Evolutionary conservation across 2,797 vertebrate species (phyloP).

Genomic region (Lithobates sylvaticus): DNA sequence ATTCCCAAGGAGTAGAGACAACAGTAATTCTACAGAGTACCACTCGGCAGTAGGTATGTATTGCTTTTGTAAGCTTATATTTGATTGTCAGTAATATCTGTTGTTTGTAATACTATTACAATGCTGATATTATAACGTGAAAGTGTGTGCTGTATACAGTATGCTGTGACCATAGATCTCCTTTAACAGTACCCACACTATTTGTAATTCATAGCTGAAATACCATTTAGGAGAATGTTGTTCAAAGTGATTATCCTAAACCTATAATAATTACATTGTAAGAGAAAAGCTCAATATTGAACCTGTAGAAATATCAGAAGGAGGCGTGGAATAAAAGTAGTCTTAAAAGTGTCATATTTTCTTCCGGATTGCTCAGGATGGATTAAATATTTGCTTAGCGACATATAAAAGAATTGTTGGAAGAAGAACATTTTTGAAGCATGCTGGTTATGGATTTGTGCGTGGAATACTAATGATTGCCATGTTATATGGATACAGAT

Average conservation of each 20-base stretch:
- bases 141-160: too few relatives aligned
- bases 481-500: background rate
- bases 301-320: background rate
- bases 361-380: background rate
- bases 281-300: background rate
- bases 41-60: constrained; percentile 91
- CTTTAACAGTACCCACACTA: too few relatives aligned
- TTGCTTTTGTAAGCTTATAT: background rate
- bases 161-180: too few relatives aligned
- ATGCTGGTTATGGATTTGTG: background rate
- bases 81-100: too few relatives aligned
- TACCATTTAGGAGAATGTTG: too few relatives aligned
- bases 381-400: background rate
- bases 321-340: background rate
- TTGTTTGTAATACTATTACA: too few relatives aligned
- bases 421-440: background rate
- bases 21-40: constrained; percentile 83
- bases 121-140: too few relatives aligned
- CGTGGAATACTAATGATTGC: background rate
- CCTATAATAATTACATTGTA: background rate
- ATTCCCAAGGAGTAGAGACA: constrained; percentile 85
- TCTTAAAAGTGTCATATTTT: background rate
- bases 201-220: too few relatives aligned
- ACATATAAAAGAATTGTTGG: background rate
- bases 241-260: too few relatives aligned